Evolutionary conservation across 92 coral and sea anemone genomes (phyloP).

Genomic region (Blastomussa wellsi): DNA sequence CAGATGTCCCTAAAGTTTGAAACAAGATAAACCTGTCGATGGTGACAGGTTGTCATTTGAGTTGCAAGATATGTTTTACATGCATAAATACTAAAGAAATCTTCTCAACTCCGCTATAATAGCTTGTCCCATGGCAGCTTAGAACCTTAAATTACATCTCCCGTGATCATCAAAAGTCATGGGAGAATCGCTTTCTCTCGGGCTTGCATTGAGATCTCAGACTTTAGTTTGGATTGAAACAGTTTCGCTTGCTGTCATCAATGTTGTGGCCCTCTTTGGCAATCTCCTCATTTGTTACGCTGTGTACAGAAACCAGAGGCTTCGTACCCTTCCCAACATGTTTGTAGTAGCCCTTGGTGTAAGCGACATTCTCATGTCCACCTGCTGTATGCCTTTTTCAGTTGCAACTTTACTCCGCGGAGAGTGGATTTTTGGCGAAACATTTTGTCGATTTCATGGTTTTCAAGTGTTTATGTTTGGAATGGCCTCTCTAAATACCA

Average conservation of each 20-base stretch:
- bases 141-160: no score
- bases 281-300: slow-evolving; percentile 31
- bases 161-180: neutral
- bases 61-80: no score
- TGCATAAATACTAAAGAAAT: no score
- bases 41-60: no score
- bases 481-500: slow-evolving; percentile 62
- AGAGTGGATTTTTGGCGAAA: slow-evolving; percentile 32
- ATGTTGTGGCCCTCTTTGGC: neutral
- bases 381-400: slow-evolving; percentile 66
- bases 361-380: slow-evolving; percentile 57
- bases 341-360: slow-evolving; percentile 62
- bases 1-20: no score
- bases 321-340: slow-evolving; percentile 53
- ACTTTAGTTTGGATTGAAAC: neutral
- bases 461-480: slow-evolving; percentile 47
- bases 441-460: slow-evolving; percentile 30
- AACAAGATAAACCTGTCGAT: no score
- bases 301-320: slow-evolving; percentile 51
- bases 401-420: slow-evolving; percentile 50
- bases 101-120: no score
- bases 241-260: neutral
- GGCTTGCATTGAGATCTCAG: neutral
- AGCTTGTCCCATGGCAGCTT: no score
- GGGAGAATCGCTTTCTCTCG: neutral